Percentiles rank a stretch among this genome's conserved stretches.
Conservation (phyloP, 2,888 invertebrate species). For the Thereva unica region DNA sequence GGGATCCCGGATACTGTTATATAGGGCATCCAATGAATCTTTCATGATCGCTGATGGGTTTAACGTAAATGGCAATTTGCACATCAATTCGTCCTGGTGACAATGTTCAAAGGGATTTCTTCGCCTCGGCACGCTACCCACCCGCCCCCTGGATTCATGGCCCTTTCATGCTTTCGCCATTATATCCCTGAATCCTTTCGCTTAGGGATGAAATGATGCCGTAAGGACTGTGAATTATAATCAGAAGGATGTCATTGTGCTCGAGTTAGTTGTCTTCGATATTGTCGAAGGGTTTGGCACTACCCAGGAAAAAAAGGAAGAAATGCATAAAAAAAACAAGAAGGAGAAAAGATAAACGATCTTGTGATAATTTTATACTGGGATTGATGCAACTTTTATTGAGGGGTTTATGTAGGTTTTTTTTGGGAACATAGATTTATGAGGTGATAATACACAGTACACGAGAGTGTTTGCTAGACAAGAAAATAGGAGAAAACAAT, state of each 20-base stretch:
- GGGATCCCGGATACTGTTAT: constrained; percentile 1
- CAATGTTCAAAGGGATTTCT: constrained; percentile 36
- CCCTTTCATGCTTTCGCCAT: constrained; percentile 24
- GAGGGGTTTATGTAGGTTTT: no score
- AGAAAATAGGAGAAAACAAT: no score
- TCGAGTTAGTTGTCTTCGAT: constrained; percentile 4
- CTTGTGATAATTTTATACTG: no score
- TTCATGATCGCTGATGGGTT: constrained; percentile 38
- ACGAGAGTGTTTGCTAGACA: no score
- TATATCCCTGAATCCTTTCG: constrained; percentile 19
- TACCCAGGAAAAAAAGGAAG: constrained; percentile 22
- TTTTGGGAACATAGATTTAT: no score
- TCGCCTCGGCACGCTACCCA: constrained; percentile 21
- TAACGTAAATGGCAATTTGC: constrained; percentile 41
- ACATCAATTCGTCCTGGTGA: constrained; percentile 38
- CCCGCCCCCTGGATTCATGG: constrained; percentile 19
- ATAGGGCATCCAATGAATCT: constrained; percentile 35
- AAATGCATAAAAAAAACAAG: background rate
- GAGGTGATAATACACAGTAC: no score
- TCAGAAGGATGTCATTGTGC: constrained; percentile 31
- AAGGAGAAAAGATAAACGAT: no score
- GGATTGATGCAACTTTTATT: no score
- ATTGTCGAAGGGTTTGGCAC: background rate
- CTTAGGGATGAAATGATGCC: background rate
- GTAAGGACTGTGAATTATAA: constrained; percentile 31